phyloP scores from a whole-genome alignment of 2,797 vertebrate genomes.

The Columba guinea region DNA sequence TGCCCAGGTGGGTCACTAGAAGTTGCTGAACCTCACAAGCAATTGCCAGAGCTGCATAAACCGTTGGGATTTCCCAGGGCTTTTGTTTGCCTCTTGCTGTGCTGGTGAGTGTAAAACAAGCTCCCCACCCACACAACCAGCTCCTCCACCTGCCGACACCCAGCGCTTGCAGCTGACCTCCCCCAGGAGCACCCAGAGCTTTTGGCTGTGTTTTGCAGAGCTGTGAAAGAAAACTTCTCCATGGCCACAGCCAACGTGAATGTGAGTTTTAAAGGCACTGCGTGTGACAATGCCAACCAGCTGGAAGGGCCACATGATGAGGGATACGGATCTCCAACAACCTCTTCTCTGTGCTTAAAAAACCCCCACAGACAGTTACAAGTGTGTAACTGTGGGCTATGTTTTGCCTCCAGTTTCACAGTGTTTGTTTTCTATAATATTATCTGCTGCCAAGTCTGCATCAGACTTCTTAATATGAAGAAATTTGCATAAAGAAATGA shows the following conservation, averaged over 20 bases:
- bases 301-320: constrained; percentile 10
- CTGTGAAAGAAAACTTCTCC: not conserved
- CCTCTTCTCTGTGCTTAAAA: not conserved
- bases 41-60: not conserved
- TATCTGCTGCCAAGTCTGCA: not conserved
- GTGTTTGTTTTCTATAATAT: not conserved
- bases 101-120: not conserved
- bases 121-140: not conserved
- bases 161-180: not conserved
- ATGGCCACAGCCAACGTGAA: not conserved
- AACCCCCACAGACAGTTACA: not conserved
- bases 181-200: accelerated
- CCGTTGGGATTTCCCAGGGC: not conserved
- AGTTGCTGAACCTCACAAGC: not conserved
- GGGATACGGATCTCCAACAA: not conserved
- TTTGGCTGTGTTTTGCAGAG: not conserved
- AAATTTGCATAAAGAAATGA: not conserved
- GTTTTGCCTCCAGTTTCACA: not conserved
- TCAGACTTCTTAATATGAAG: not conserved
- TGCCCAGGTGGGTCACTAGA: not conserved
- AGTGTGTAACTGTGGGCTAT: not conserved
- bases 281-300: not conserved
- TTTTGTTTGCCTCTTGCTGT: not conserved
- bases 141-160: not conserved
- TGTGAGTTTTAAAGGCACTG: constrained; percentile 19